phyloP scores from a whole-genome alignment of 2,797 vertebrate genomes.

The Ctenopoma multispine region DNA sequence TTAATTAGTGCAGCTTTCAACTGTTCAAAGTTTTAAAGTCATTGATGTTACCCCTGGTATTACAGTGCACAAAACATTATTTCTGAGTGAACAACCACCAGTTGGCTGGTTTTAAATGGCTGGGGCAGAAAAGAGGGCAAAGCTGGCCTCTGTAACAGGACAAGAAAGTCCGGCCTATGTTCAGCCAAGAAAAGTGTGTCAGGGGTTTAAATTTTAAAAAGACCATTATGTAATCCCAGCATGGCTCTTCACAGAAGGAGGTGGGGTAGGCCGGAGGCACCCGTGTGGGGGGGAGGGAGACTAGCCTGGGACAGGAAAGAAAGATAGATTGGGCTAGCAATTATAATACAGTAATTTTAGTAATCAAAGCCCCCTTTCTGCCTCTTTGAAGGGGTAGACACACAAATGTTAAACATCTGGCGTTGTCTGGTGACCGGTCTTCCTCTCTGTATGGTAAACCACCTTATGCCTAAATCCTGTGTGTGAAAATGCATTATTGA shows the following conservation, averaged over 20 bases:
- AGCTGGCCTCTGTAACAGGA: constrained; percentile 53
- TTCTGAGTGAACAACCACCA: constrained; percentile 7
- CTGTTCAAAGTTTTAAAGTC: not conserved
- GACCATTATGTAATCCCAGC: constrained; percentile 76
- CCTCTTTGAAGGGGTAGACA: constrained; percentile 1
- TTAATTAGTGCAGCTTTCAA: not conserved
- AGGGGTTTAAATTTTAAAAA: constrained; percentile 69
- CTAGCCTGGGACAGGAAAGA: constrained; percentile 12
- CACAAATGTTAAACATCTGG: constrained; percentile 55
- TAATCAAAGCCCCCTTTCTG: not conserved
- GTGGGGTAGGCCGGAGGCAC: constrained; percentile 43
- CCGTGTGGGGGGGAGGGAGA: not conserved
- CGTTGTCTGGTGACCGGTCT: constrained; percentile 25
- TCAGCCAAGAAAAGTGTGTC: constrained; percentile 73
- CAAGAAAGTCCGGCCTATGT: constrained; percentile 56
- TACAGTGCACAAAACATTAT: not conserved
- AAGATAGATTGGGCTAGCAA: not conserved
- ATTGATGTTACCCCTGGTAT: not conserved
- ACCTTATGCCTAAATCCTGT: constrained; percentile 45
- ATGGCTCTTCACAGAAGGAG: constrained; percentile 42
- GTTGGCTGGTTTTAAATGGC: constrained; percentile 40
- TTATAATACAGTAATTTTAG: constrained; percentile 24
- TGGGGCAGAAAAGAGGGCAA: constrained; percentile 31
- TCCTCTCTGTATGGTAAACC: constrained; percentile 10
- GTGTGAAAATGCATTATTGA: constrained; percentile 52